phyloP scores from a whole-genome alignment of 2,888 invertebrate genomes.

The Ophioninae sp. region DNA sequence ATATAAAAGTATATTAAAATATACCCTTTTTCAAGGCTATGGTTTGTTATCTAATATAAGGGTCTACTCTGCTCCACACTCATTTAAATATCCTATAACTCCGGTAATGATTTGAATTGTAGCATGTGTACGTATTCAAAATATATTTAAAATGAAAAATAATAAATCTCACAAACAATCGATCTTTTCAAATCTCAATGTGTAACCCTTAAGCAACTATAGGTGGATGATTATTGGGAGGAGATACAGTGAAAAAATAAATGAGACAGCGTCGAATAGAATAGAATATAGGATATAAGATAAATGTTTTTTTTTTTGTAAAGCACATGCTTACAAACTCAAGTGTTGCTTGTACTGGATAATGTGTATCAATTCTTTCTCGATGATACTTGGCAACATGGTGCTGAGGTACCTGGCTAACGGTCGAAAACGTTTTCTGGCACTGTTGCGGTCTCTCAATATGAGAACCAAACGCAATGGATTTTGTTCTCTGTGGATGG shows the following conservation, averaged over 20 bases:
- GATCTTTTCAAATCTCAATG: too few species aligned
- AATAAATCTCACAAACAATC: too few species aligned
- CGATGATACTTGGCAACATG: constrained; percentile 71
- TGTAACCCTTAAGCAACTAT: too few species aligned
- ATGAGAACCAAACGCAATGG: constrained; percentile 72
- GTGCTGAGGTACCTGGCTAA: constrained; percentile 71
- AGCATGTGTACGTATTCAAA: too few species aligned
- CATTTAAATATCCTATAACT: too few species aligned
- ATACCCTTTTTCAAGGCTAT: too few species aligned
- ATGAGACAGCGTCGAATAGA: background rate
- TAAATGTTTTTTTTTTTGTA: background rate
- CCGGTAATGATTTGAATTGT: too few species aligned
- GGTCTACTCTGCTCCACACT: too few species aligned
- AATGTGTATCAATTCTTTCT: constrained; percentile 71
- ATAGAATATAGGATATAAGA: background rate
- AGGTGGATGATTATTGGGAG: background rate
- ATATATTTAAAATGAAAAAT: too few species aligned
- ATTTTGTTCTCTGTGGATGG: constrained; percentile 69
- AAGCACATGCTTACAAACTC: constrained; percentile 1
- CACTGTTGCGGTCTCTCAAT: constrained; percentile 69
- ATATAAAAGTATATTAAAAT: too few species aligned
- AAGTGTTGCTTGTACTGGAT: constrained; percentile 67
- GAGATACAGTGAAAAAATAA: background rate
- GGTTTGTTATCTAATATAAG: too few species aligned
- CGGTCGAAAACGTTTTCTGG: constrained; percentile 73